These are phyloP conservation scores for Umimayanthus kanabou DNA, from an alignment of 92 coral and sea anemone genomes.

Conservation along the genomic window DNA sequence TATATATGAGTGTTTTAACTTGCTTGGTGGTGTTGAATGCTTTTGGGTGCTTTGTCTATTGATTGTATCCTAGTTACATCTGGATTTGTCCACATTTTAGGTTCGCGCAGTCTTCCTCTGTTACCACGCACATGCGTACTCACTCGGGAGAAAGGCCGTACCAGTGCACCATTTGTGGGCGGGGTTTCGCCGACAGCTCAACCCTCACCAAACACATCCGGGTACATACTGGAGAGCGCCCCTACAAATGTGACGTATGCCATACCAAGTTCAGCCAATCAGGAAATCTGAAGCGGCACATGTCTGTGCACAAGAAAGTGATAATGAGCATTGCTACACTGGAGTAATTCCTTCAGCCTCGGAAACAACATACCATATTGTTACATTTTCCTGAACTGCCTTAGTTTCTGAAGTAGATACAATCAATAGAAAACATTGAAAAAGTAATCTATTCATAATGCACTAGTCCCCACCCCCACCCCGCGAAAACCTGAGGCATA, in stretches of 20 bases:
- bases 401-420: not conserved
- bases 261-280: slow-evolving; percentile 66
- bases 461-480: too few species aligned
- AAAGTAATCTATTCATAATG: too few species aligned
- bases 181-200: slow-evolving; percentile 74
- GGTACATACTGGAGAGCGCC: slow-evolving; percentile 65
- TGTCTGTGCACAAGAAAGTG: slow-evolving; percentile 44
- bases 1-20: too few species aligned
- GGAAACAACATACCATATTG: not conserved
- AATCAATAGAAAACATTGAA: too few species aligned
- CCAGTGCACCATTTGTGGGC: slow-evolving; percentile 54
- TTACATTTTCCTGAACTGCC: not conserved
- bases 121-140: slow-evolving; percentile 71
- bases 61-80: not conserved
- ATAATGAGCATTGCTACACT: not conserved
- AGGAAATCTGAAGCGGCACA: slow-evolving; percentile 63
- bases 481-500: too few species aligned
- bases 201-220: slow-evolving; percentile 72
- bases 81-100: not conserved
- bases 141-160: slow-evolving; percentile 67
- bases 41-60: too few species aligned
- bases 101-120: slow-evolving; percentile 68
- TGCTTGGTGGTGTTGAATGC: too few species aligned
- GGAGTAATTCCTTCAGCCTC: not conserved
- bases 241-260: slow-evolving; percentile 60